These are phyloP conservation scores for Peromyscus leucopus DNA, from an alignment of 2,113 vertebrate genomes.

Conservation along the genomic window DNA sequence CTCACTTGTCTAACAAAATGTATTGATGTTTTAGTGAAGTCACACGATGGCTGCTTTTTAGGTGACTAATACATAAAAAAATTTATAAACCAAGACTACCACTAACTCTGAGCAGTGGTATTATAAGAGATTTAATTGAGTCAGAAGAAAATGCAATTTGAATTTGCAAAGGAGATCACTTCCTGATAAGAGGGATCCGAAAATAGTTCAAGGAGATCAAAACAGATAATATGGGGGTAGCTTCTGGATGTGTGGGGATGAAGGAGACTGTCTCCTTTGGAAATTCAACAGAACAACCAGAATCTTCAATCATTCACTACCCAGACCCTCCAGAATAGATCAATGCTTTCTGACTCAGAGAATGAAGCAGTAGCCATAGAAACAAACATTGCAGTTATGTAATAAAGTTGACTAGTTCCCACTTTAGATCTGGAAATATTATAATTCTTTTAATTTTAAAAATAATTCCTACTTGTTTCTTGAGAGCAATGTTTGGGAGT, in stretches of 20 bases:
- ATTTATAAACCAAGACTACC: not conserved
- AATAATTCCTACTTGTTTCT: conserved; percentile 43
- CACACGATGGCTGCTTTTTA: not conserved
- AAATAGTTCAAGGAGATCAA: not conserved
- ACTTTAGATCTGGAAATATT: conserved; percentile 54
- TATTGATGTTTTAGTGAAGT: not conserved
- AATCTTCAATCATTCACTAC: not conserved
- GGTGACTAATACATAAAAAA: not conserved
- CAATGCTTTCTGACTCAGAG: not conserved
- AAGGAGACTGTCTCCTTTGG: not conserved
- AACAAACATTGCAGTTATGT: not conserved
- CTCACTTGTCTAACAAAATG: conserved; percentile 3
- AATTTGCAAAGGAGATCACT: not conserved
- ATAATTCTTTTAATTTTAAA: conserved; percentile 32
- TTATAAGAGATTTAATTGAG: not conserved
- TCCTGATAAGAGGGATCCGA: not conserved
- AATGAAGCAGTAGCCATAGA: conserved; percentile 55
- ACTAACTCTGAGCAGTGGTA: not conserved
- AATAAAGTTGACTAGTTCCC: not conserved
- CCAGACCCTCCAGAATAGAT: not conserved
- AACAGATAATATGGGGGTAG: not conserved
- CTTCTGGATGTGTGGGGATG: not conserved
- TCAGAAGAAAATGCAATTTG: not conserved
- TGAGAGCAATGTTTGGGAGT: conserved; percentile 36
- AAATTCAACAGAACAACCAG: not conserved